These are phyloP conservation scores for Cistogaster globosa DNA, from an alignment of 2,888 invertebrate genomes.

Conservation along the genomic window DNA sequence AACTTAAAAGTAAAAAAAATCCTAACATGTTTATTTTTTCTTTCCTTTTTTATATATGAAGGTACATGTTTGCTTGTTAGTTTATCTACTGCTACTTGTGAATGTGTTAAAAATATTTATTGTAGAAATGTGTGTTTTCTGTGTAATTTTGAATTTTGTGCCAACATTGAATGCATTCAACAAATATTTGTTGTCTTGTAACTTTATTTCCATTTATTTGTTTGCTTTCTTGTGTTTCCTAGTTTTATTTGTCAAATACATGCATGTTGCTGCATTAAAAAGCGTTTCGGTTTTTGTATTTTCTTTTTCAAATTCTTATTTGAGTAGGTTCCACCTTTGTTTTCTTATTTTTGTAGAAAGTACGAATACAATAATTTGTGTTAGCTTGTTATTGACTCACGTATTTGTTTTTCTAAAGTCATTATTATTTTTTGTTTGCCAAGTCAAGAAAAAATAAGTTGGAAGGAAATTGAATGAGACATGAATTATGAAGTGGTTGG, in stretches of 20 bases:
- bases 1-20: constrained; percentile 55
- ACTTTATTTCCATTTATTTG: constrained; percentile 49
- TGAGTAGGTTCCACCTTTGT: background rate
- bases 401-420: constrained; percentile 60
- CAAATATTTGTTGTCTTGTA: constrained; percentile 69
- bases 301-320: constrained; percentile 4
- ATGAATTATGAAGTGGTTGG: constrained; percentile 19
- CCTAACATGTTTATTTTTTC: constrained; percentile 37
- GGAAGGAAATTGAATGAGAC: constrained; percentile 9
- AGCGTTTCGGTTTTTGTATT: background rate
- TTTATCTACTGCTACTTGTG: constrained; percentile 1
- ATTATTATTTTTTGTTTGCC: constrained; percentile 50
- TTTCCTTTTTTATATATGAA: constrained; percentile 10
- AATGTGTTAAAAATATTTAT: constrained; percentile 53
- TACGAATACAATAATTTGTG: constrained; percentile 35
- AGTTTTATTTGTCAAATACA: constrained; percentile 53
- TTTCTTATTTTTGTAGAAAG: constrained; percentile 19
- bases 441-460: constrained; percentile 10
- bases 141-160: constrained; percentile 47
- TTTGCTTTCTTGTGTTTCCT: constrained; percentile 4
- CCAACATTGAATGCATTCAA: constrained; percentile 65
- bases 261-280: constrained; percentile 48
- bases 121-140: background rate
- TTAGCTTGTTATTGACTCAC: constrained; percentile 66
- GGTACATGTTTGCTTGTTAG: background rate